Evolutionary conservation across 2,113 vertebrate species (phyloP).

Genomic region (Oceanites oceanicus): DNA sequence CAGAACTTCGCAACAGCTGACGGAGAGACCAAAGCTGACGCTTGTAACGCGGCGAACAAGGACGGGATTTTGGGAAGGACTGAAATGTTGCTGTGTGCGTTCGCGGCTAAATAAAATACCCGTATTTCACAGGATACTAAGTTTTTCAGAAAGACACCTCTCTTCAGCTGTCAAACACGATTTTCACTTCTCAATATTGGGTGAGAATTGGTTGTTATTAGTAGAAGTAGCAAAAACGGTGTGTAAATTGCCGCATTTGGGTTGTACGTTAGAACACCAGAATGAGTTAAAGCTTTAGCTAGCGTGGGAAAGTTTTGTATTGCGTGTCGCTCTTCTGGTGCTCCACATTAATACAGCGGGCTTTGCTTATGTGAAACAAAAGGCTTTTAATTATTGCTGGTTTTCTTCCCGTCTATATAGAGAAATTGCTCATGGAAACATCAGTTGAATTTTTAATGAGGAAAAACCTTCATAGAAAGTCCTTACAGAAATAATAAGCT

Average conservation of each 20-base stretch:
- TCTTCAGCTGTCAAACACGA: not conserved
- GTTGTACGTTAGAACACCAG: accelerated
- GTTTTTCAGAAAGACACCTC: not conserved
- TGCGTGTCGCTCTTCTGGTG: not conserved
- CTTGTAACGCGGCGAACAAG: too few species aligned
- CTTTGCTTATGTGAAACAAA: not conserved
- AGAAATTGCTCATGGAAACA: not conserved
- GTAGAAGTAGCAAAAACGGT: not conserved
- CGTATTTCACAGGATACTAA: not conserved
- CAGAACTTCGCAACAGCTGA: too few species aligned
- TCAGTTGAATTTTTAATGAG: constrained; percentile 17
- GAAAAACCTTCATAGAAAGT: constrained; percentile 5
- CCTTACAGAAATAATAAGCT: constrained; percentile 5
- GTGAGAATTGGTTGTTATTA: not conserved
- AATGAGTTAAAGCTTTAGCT: not conserved
- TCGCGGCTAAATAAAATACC: not conserved
- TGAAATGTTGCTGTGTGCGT: too few species aligned
- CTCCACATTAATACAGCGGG: not conserved
- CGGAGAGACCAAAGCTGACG: not conserved
- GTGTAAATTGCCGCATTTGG: not conserved
- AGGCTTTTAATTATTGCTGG: not conserved
- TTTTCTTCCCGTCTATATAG: not conserved
- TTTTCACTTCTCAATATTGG: not conserved
- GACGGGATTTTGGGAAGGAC: not conserved
- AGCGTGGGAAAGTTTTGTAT: not conserved